Percentiles rank a stretch among this genome's conserved stretches.
phyloP scores from a whole-genome alignment of 2,797 vertebrate genomes.

The Sylvia borin region DNA sequence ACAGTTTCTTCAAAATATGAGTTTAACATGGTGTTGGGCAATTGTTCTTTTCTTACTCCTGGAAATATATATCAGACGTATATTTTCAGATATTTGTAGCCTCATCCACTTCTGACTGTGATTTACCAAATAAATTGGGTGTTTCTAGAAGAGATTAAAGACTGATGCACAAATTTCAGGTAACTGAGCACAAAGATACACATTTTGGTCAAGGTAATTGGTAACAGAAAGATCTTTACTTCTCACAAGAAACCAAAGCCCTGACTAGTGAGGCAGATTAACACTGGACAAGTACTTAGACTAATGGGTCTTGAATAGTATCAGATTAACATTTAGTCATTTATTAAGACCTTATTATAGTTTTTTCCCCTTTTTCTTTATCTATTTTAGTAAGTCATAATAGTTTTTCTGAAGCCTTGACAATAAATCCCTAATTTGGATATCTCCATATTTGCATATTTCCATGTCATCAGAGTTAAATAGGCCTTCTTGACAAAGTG shows the following conservation, averaged over 20 bases:
- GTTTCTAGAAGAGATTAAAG: background rate
- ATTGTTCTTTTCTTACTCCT: background rate
- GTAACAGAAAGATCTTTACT: background rate
- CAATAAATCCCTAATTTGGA: background rate
- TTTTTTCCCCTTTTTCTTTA: background rate
- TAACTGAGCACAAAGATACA: background rate
- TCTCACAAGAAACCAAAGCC: background rate
- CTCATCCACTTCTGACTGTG: background rate
- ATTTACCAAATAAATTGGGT: background rate
- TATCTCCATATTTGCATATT: background rate
- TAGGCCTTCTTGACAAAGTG: background rate
- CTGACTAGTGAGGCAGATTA: background rate
- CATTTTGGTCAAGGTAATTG: background rate
- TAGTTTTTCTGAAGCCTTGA: background rate
- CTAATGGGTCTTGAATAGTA: background rate
- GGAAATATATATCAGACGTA: background rate
- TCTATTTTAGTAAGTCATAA: background rate
- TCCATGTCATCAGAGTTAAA: background rate
- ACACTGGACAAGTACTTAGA: background rate
- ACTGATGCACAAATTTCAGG: background rate
- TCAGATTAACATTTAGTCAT: background rate
- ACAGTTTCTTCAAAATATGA: background rate
- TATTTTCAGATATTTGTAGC: background rate
- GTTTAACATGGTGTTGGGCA: background rate
- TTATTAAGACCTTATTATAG: background rate